Conservation (phyloP, 2,888 invertebrate species). For the Netelia fuscicornis region DNA sequence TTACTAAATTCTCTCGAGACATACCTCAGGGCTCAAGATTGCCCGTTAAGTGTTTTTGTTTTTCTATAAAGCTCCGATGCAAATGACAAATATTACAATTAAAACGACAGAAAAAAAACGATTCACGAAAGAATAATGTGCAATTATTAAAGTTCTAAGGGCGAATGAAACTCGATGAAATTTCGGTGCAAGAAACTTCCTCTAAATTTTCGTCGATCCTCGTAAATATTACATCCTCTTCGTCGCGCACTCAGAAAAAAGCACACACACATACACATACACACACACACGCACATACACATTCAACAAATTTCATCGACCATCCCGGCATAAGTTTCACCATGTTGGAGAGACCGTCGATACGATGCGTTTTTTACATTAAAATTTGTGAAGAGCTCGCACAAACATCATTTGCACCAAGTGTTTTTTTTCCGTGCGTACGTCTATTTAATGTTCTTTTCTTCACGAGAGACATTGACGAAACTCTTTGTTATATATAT, state of each 20-base stretch:
- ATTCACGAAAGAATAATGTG: conserved; percentile 33
- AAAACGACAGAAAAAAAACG: conserved; percentile 22
- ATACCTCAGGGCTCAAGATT: conserved; percentile 18
- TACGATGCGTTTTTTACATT: conserved; percentile 7
- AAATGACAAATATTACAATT: not conserved
- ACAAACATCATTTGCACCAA: conserved; percentile 35
- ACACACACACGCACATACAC: not conserved
- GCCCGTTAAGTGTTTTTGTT: not conserved
- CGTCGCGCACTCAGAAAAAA: conserved; percentile 9
- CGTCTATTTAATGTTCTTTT: conserved; percentile 21
- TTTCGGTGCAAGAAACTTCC: not conserved
- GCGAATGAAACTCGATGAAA: conserved; percentile 6
- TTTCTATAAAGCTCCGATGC: conserved; percentile 25
- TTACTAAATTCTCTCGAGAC: not conserved
- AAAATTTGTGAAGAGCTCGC: conserved; percentile 43
- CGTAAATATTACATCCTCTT: not conserved
- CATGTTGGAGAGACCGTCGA: conserved; percentile 1
- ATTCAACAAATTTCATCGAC: conserved; percentile 8
- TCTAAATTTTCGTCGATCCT: not conserved
- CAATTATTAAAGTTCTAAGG: conserved; percentile 47
- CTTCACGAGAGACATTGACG: conserved; percentile 49
- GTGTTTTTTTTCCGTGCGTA: conserved; percentile 6
- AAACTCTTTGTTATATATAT: conserved; percentile 25
- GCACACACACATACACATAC: not conserved
- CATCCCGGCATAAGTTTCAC: conserved; percentile 13